Evolutionary conservation across 2,888 invertebrate genomes (phyloP).

Genomic region (Pediacus dermestoides): DNA sequence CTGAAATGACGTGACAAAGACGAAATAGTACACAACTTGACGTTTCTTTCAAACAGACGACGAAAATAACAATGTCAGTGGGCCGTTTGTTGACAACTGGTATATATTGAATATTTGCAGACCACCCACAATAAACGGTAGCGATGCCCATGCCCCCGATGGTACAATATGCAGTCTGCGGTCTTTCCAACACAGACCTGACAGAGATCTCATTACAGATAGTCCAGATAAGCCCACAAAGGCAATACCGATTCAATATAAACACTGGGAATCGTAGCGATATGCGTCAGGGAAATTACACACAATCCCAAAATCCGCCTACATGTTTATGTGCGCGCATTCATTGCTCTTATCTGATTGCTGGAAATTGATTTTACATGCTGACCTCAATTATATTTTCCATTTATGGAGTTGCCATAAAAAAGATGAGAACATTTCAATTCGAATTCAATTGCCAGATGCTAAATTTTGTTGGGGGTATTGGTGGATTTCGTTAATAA

Average conservation of each 20-base stretch:
- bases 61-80: constrained; percentile 17
- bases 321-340: constrained; percentile 44
- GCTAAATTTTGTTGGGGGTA: too few relatives aligned
- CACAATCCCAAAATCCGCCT: constrained; percentile 49
- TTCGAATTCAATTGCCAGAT: too few relatives aligned
- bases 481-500: too few relatives aligned
- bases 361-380: constrained; percentile 47
- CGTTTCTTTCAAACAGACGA: constrained; percentile 20
- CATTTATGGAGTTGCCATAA: too few relatives aligned
- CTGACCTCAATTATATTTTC: constrained; percentile 42
- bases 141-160: too few relatives aligned
- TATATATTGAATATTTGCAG: constrained; percentile 24
- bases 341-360: constrained; percentile 45
- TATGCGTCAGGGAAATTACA: constrained; percentile 43
- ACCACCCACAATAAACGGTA: constrained; percentile 32
- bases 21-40: constrained; percentile 12
- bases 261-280: constrained; percentile 45
- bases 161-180: constrained; percentile 17
- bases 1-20: too few relatives aligned
- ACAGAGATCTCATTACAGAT: constrained; percentile 53
- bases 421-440: too few relatives aligned
- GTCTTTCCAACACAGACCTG: constrained; percentile 33
- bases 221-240: constrained; percentile 50
- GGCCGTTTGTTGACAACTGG: constrained; percentile 24
- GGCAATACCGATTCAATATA: constrained; percentile 51